A percentile compares a stretch with the other conserved stretches of the same genome.
Evolutionary conservation across 2,113 vertebrate genomes (phyloP).

Genomic region (Rhabdornis inornatus): DNA sequence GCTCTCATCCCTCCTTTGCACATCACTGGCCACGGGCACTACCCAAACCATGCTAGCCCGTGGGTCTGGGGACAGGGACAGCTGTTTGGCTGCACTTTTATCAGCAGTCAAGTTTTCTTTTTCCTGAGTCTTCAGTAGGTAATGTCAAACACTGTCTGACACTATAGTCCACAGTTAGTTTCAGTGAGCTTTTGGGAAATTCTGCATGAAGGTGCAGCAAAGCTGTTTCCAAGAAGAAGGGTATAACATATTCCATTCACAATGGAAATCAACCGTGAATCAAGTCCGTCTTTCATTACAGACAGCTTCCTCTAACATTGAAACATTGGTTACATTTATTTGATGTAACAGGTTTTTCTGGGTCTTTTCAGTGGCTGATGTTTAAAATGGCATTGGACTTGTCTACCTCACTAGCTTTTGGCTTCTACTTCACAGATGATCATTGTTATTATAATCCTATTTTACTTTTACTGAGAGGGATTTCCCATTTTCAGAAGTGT

Average conservation of each 20-base stretch:
- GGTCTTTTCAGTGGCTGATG: background rate
- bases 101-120: background rate
- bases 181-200: background rate
- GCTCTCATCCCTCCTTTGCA: background rate
- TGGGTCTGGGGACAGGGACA: background rate
- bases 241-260: background rate
- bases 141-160: too few relatives aligned
- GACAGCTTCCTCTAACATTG: background rate
- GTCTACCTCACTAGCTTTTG: background rate
- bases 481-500: background rate
- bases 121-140: background rate
- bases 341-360: background rate
- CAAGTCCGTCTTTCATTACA: background rate
- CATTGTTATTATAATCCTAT: background rate
- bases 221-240: background rate
- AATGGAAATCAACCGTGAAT: background rate
- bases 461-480: background rate
- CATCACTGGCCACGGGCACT: background rate
- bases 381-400: background rate
- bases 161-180: background rate
- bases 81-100: background rate
- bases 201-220: background rate
- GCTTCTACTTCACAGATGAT: background rate
- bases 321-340: background rate
- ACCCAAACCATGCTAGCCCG: fast-evolving